phyloP scores from a whole-genome alignment of 2,797 vertebrate species.

The Esox lucius region DNA sequence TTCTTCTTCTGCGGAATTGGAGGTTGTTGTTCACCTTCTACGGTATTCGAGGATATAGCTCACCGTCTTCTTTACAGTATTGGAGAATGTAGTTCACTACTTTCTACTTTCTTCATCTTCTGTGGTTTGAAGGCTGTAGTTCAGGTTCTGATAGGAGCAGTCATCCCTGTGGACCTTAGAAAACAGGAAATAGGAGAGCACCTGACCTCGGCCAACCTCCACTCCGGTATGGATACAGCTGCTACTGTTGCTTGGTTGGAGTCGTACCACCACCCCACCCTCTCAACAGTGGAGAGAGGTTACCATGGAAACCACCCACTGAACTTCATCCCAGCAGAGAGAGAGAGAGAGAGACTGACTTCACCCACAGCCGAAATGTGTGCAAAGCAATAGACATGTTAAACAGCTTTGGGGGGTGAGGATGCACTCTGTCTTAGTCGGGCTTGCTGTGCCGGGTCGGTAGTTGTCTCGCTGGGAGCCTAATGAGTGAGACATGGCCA shows the following conservation, averaged over 20 bases:
- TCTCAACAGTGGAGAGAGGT: slow-evolving; percentile 26
- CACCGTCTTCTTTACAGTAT: background rate
- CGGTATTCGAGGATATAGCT: slow-evolving; percentile 19
- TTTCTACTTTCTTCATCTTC: too few relatives aligned
- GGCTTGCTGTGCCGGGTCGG: background rate
- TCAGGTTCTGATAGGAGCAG: slow-evolving; percentile 46
- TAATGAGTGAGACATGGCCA: slow-evolving; percentile 36
- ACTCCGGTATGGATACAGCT: too few relatives aligned
- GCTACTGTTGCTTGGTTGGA: too few relatives aligned
- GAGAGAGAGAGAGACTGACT: background rate
- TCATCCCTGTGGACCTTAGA: slow-evolving; percentile 20
- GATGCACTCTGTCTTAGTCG: background rate
- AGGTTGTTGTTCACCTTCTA: background rate
- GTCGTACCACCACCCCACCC: too few relatives aligned
- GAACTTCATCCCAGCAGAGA: slow-evolving; percentile 41
- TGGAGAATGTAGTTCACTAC: background rate
- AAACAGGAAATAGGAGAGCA: background rate
- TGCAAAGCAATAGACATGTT: background rate
- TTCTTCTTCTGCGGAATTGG: background rate
- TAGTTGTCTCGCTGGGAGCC: slow-evolving; percentile 15
- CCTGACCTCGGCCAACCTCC: slow-evolving; percentile 67
- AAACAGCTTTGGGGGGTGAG: background rate
- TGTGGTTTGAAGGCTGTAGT: background rate
- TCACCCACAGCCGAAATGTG: slow-evolving; percentile 2
- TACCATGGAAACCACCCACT: slow-evolving; percentile 63